Evolutionary conservation across 2,888 invertebrate species (phyloP), one percentile per base, ranked within the genome.

Genomic region (Trissonchulus sp.): DNA sequence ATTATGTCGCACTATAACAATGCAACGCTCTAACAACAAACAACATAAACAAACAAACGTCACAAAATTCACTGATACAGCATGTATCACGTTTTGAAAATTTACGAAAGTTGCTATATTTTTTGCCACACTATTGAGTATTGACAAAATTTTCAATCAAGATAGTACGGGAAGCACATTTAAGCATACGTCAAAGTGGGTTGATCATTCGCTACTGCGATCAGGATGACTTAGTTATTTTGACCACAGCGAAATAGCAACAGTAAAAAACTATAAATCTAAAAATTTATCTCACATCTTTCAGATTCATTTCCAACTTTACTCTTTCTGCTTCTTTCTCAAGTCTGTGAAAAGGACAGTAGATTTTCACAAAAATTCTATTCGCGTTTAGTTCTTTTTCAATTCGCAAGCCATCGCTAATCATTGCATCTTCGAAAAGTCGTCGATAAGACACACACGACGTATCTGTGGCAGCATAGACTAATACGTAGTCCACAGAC

Each of bases 301-400:
- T 79, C 28, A 85, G 76, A 23, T 85, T 84, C 84, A 85, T 83
- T 77, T 85, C 82, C 37, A 85, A 76, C 37, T 83, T 81, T 15
- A 83, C 80, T 38, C 76, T 78, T 73, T 85, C 85, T 1, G 85
- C 85, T 76, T 85, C 84, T 2, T 78, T 73, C 78, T 83, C 83
- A 30, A 85, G 78, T 71, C 84, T 78, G 62, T 80, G 79, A 77
- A 85, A 85, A 0, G 85, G 84, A 75, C 82, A 81, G 76, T 84
- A 83, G 1, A 85, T 76, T 63, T 83, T 82, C 28, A 78, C 68
- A 60, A 74, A 77, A 15, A 33, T 37, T 34, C 79, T 75, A 23
- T 79, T 80, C 30, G 79, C 79, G 1, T 76, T 37, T 18, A 60
- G 75, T 30, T 80, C 82, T 2, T 75, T 77, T 72, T 82, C 81